Percentiles rank a stretch among this genome's conserved stretches.
Conservation (phyloP, 2,888 invertebrate species). For the Thymelicus sylvestris region DNA sequence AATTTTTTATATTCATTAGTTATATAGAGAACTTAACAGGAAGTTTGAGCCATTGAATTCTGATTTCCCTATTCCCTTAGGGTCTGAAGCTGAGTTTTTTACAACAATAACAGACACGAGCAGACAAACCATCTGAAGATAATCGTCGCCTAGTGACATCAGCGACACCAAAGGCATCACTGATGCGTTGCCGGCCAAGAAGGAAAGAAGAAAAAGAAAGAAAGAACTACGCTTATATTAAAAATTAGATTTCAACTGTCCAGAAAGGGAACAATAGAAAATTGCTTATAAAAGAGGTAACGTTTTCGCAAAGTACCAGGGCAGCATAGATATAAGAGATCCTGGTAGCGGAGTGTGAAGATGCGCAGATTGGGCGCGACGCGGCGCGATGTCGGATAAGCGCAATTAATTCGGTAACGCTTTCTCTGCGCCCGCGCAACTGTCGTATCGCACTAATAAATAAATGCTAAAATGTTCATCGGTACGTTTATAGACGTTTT, state of each 20-base stretch:
- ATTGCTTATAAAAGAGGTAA: slow-evolving; percentile 12
- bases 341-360: slow-evolving; percentile 63
- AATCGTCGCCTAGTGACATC: too few species aligned
- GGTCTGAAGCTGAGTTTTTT: too few species aligned
- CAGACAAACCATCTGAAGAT: too few species aligned
- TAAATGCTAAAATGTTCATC: slow-evolving; percentile 32
- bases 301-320: slow-evolving; percentile 39
- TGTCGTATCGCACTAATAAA: slow-evolving; percentile 34
- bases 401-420: slow-evolving; percentile 78
- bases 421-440: slow-evolving; percentile 58
- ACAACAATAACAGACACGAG: too few species aligned
- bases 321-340: slow-evolving; percentile 43
- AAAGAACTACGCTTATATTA: background rate
- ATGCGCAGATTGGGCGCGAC: slow-evolving; percentile 53
- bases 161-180: too few species aligned
- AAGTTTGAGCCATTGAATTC: too few species aligned
- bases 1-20: too few species aligned
- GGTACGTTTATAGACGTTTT: slow-evolving; percentile 17
- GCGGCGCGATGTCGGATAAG: slow-evolving; percentile 58
- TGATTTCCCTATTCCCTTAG: too few species aligned
- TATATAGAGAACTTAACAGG: too few species aligned
- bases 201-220: too few species aligned
- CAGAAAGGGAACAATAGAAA: slow-evolving; percentile 7
- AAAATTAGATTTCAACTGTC: background rate
- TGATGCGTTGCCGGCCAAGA: too few species aligned